phyloP scores from a whole-genome alignment of 2,888 invertebrate species.

The Mesorhabditis belari region DNA sequence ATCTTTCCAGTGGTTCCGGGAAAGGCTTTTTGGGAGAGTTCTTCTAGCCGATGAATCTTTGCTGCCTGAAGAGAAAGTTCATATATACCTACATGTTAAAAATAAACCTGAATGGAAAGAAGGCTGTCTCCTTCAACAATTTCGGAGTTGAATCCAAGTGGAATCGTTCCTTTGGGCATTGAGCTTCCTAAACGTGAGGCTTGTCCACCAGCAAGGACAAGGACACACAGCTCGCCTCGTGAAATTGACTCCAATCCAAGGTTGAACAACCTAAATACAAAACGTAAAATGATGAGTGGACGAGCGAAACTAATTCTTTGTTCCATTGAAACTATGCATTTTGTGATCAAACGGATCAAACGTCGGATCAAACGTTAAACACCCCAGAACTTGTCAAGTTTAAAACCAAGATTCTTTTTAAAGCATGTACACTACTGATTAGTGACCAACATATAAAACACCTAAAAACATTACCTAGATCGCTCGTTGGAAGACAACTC shows the following conservation, averaged over 20 bases:
- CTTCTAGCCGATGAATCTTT: constrained; percentile 30
- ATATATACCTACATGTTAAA: no score
- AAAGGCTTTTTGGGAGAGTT: constrained; percentile 20
- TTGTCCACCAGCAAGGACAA: constrained; percentile 92
- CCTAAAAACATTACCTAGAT: neutral
- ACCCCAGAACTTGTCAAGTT: no score
- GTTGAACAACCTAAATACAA: constrained; percentile 44
- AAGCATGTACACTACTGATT: no score
- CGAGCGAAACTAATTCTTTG: no score
- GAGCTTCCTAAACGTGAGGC: constrained; percentile 89
- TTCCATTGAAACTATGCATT: no score
- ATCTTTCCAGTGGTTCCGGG: constrained; percentile 19
- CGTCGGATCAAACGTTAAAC: no score
- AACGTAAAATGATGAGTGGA: no score
- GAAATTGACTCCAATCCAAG: constrained; percentile 56
- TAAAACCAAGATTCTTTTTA: no score
- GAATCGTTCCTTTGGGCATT: constrained; percentile 76
- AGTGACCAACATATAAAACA: no score
- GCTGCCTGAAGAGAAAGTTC: constrained; percentile 41
- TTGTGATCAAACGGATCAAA: no score
- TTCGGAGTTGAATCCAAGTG: constrained; percentile 12
- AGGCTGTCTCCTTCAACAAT: constrained; percentile 29
- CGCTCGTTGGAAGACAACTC: constrained; percentile 8
- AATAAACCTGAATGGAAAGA: constrained; percentile 37
- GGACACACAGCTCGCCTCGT: constrained; percentile 65